These are phyloP conservation scores for Quadroppia sp. DNA, from an alignment of 2,888 invertebrate genomes.

Conservation along the genomic window DNA sequence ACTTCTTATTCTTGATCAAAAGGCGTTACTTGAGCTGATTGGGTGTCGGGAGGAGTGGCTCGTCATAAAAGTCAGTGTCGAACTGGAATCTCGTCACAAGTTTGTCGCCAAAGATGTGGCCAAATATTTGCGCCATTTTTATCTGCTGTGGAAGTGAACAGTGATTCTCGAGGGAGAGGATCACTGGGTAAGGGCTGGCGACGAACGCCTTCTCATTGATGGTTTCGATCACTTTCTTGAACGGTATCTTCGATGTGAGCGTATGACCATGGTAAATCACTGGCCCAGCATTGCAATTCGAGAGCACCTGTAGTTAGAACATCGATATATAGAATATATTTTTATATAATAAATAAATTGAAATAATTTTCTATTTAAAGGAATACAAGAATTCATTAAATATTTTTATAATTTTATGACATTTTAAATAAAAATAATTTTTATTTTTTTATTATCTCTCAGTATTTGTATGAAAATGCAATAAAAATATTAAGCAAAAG, in stretches of 20 bases:
- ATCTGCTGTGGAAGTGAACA: constrained; percentile 49
- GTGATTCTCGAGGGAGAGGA: constrained; percentile 58
- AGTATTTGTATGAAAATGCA: too few relatives aligned
- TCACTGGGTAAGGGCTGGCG: constrained; percentile 55
- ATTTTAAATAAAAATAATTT: too few relatives aligned
- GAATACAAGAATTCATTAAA: too few relatives aligned
- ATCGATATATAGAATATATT: too few relatives aligned
- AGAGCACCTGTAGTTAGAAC: too few relatives aligned
- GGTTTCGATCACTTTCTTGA: constrained; percentile 56
- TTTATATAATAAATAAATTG: too few relatives aligned
- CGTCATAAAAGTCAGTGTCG: constrained; percentile 81
- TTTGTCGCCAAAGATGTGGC: constrained; percentile 42
- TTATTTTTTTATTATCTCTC: too few relatives aligned
- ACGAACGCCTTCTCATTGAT: constrained; percentile 56
- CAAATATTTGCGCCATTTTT: neutral
- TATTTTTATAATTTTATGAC: too few relatives aligned
- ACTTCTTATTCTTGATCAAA: constrained; percentile 78
- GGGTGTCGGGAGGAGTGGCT: constrained; percentile 81
- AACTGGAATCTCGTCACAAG: constrained; percentile 81
- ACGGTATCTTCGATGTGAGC: constrained; percentile 55
- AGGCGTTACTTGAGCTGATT: constrained; percentile 81
- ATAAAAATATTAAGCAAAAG: too few relatives aligned
- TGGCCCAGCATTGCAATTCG: constrained; percentile 58
- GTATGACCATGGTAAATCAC: constrained; percentile 61
- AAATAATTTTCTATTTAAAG: too few relatives aligned